These are phyloP conservation scores for Formica exsecta DNA, from an alignment of 1,140 invertebrate species.

Conservation along the genomic window DNA sequence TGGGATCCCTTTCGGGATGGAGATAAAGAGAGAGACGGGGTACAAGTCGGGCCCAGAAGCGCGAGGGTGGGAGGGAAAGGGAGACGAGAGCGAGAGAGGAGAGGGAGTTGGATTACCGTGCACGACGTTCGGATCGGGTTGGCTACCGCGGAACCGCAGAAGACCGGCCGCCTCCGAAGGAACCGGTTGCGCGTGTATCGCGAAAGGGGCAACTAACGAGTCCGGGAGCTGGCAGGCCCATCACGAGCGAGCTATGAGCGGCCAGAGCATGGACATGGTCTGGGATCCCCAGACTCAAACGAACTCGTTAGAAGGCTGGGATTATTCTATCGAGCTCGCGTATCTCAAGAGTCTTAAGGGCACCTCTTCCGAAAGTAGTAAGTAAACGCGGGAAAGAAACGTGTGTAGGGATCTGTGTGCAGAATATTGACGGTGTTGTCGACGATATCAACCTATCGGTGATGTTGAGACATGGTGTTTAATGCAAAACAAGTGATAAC, in stretches of 20 bases:
- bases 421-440: background rate
- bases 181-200: slow-evolving; percentile 71
- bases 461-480: background rate
- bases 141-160: slow-evolving; percentile 77
- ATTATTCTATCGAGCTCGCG: slow-evolving; percentile 93
- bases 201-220: slow-evolving; percentile 26
- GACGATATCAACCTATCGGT: background rate
- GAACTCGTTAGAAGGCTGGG: slow-evolving; percentile 92
- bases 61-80: background rate
- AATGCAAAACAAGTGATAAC: background rate
- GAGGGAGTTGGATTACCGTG: slow-evolving; percentile 48
- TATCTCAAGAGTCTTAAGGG: slow-evolving; percentile 89
- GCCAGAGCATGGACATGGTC: slow-evolving; percentile 80
- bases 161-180: slow-evolving; percentile 79
- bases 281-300: slow-evolving; percentile 85
- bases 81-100: slow-evolving; percentile 15
- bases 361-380: slow-evolving; percentile 87
- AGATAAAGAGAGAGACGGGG: background rate
- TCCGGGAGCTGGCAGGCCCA: slow-evolving; percentile 29
- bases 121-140: slow-evolving; percentile 65
- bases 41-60: background rate
- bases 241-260: slow-evolving; percentile 76
- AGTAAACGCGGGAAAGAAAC: background rate
- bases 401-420: background rate
- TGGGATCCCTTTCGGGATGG: background rate